Percentiles rank a stretch among this genome's conserved stretches.
These are phyloP conservation scores for Sebastes aleutianus DNA, from an alignment of 2,797 vertebrate genomes.

Conservation along the genomic window DNA sequence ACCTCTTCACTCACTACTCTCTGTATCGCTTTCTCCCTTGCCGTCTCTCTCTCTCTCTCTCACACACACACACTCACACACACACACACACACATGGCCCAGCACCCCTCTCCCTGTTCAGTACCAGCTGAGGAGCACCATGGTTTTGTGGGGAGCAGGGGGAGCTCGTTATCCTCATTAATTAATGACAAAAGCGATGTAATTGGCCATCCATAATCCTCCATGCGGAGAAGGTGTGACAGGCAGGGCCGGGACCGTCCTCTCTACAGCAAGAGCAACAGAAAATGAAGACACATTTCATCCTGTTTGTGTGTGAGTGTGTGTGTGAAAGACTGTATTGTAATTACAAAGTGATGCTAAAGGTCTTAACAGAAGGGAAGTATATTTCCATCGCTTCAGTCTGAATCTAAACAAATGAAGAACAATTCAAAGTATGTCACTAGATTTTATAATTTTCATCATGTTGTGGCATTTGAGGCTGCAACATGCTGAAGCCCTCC, in stretches of 20 bases:
- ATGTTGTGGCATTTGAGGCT: slow-evolving; percentile 53
- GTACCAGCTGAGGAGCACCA: slow-evolving; percentile 79
- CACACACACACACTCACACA: slow-evolving; percentile 36
- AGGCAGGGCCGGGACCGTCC: slow-evolving; percentile 75
- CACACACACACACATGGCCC: slow-evolving; percentile 33
- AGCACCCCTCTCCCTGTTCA: slow-evolving; percentile 50
- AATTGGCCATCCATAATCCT: slow-evolving; percentile 87
- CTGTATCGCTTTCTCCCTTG: not conserved
- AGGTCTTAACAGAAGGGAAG: slow-evolving; percentile 1
- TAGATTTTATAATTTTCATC: slow-evolving; percentile 40
- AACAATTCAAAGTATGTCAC: slow-evolving; percentile 35
- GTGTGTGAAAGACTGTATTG: slow-evolving; percentile 4
- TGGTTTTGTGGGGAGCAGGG: slow-evolving; percentile 76
- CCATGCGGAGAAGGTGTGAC: slow-evolving; percentile 82
- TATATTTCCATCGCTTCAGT: not conserved
- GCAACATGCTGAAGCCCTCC: slow-evolving; percentile 67
- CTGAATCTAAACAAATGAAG: not conserved
- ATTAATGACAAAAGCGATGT: slow-evolving; percentile 87
- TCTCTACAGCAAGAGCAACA: slow-evolving; percentile 60
- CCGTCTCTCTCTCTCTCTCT: slow-evolving; percentile 3
- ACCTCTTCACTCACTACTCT: slow-evolving; percentile 33
- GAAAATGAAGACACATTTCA: slow-evolving; percentile 59
- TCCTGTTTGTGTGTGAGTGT: slow-evolving; percentile 12
- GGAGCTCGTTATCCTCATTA: slow-evolving; percentile 79
- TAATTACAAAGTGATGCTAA: slow-evolving; percentile 20